Conservation (phyloP, 2,888 invertebrate species). For the Orgyia antiqua region DNA sequence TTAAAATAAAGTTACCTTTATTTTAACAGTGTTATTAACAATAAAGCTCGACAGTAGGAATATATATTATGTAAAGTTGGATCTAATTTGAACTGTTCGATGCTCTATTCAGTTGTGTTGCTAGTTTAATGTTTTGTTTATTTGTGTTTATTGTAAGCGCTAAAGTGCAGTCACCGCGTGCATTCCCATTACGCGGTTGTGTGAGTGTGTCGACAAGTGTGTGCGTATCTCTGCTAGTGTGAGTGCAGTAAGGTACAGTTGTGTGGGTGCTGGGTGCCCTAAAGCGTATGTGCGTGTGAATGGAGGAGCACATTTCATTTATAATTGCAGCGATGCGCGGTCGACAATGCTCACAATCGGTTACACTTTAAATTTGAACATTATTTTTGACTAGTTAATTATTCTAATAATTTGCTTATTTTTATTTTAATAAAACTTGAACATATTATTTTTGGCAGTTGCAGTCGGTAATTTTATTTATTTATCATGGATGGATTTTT, state of each 20-base stretch:
- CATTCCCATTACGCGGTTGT: conserved; percentile 61
- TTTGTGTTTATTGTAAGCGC: conserved; percentile 76
- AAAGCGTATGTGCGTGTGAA: conserved; percentile 75
- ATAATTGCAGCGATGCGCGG: conserved; percentile 76
- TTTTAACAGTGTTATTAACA: conserved; percentile 12
- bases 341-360: conserved; percentile 65
- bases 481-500: conserved; percentile 31
- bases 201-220: conserved; percentile 41
- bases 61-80: conserved; percentile 9
- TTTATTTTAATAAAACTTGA: conserved; percentile 1
- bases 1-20: conserved; percentile 15
- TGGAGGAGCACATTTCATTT: conserved; percentile 77
- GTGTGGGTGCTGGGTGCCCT: conserved; percentile 61
- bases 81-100: conserved; percentile 41
- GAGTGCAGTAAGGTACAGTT: conserved; percentile 40
- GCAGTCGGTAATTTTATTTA: conserved; percentile 11
- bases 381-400: background rate
- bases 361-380: conserved; percentile 7
- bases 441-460: background rate
- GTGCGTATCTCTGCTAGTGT: conserved; percentile 43
- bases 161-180: conserved; percentile 78
- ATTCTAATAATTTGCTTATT: too few species aligned
- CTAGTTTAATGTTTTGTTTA: conserved; percentile 72
- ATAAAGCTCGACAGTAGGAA: conserved; percentile 12
- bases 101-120: conserved; percentile 50